Evolutionary conservation across 2,888 invertebrate genomes (phyloP), one percentile per base, ranked within the genome.

Genomic region (Bembecia ichneumoniformis): DNA sequence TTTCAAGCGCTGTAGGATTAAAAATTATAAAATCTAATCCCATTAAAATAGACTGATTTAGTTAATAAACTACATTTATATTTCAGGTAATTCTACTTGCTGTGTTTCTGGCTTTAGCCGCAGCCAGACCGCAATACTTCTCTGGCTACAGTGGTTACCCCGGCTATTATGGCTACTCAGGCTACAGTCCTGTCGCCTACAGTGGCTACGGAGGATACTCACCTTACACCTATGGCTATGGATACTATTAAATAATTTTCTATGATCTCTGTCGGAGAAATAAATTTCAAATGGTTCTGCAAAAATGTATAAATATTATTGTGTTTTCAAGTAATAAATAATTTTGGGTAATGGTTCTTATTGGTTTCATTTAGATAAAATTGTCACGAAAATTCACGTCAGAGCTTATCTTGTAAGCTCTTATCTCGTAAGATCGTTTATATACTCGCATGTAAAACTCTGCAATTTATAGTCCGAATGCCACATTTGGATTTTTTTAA

Each of bases 71-170:
- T 40, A 5, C 2, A 45, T 45, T 55, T 36, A 53, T 49, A 52
- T 79, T 77, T 2, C 69, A 89, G 89, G 60, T 88, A 46, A 64
- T 88, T 51, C 60, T 88, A 48, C 76, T 88, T 56, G 79, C 82
- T 51, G 60, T 88, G 4, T 16, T 34, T 34, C 50, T 88, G 68
- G 81, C 88, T 48, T 14, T 89, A 57, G 74, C 87, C 53, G 59
- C 87, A 65, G 82, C 90, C 53, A 74, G 79, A 63, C 74, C 90
- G 0, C 86, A 86, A 55, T 60, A 71, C 10, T 83, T 82, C 14
- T 47, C 73, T 7, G 43, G 52, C 7, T 56, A 54, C 0, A 55
- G 64, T 1, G 62, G 75, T 14, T 82, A 81, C 52, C 77, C 79
- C 0, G 64, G 77, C 43, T 82, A 81, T 59, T 70, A 67, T 15